Evolutionary conservation across 1,140 invertebrate species (phyloP).

Genomic region (Nephila pilipes): DNA sequence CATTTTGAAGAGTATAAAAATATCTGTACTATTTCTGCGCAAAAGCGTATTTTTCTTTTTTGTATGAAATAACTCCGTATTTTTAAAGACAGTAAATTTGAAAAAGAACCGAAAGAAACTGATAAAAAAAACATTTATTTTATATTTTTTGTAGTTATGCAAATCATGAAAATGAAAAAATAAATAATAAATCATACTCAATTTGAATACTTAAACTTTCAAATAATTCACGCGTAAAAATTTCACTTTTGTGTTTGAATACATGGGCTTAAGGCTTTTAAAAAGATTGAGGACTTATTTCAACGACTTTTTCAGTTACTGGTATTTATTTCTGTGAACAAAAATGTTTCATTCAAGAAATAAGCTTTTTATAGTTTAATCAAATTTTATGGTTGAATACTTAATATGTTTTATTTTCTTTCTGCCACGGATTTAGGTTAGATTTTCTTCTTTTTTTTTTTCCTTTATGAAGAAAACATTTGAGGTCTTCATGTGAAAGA

Average conservation of each 20-base stretch:
- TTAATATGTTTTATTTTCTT: background rate
- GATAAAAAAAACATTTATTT: background rate
- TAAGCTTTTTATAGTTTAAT: background rate
- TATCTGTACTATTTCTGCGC: too few relatives aligned
- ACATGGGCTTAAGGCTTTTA: background rate
- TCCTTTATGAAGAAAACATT: too few relatives aligned
- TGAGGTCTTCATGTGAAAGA: too few relatives aligned
- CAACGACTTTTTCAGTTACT: background rate
- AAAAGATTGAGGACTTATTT: background rate
- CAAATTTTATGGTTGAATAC: background rate
- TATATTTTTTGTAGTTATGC: background rate
- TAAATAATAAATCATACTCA: background rate
- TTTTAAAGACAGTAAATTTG: too few relatives aligned
- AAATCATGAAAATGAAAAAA: background rate
- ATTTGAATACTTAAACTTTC: background rate
- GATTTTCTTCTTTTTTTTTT: background rate
- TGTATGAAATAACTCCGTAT: too few relatives aligned
- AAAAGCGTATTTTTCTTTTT: too few relatives aligned
- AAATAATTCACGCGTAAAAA: background rate
- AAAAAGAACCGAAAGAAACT: too few relatives aligned
- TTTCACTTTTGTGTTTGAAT: background rate
- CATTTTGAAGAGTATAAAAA: too few relatives aligned
- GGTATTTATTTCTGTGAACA: background rate
- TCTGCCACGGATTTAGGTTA: background rate
- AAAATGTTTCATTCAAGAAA: background rate